A percentile compares a stretch with the other conserved stretches of the same genome.
Conservation (phyloP, 1,140 invertebrate species). For the Atta cephalotes region DNA sequence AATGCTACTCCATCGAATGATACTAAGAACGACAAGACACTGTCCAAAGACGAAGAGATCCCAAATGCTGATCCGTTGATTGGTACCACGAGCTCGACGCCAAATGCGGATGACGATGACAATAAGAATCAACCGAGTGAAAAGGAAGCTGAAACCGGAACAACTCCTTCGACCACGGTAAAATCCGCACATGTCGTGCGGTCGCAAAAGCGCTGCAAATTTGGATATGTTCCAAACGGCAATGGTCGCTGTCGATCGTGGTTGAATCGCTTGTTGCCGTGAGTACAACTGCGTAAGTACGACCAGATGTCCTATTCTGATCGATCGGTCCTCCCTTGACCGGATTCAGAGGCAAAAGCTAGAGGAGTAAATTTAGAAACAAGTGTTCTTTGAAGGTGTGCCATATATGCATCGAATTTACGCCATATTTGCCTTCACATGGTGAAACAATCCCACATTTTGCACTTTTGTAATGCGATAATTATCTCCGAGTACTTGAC, state of each 20-base stretch:
- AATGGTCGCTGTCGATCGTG: constrained; percentile 72
- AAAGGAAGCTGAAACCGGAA: background rate
- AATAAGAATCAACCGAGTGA: background rate
- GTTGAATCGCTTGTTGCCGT: constrained; percentile 73
- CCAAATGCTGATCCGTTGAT: background rate
- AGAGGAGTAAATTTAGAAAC: background rate
- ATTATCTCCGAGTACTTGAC: constrained; percentile 6
- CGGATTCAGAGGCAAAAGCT: background rate
- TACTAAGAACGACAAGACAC: background rate
- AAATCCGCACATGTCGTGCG: background rate
- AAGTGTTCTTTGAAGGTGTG: constrained; percentile 15
- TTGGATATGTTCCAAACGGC: constrained; percentile 50
- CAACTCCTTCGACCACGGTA: background rate
- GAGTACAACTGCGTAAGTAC: constrained; percentile 47
- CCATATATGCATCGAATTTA: constrained; percentile 15
- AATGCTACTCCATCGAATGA: background rate
- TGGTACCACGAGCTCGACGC: background rate
- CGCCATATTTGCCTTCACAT: background rate
- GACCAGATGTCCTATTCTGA: background rate
- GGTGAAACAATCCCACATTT: background rate
- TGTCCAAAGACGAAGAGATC: background rate
- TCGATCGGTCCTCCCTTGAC: background rate
- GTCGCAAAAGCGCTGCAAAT: constrained; percentile 48
- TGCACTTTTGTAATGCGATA: background rate
- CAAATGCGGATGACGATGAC: background rate